phyloP scores from a whole-genome alignment of 2,888 invertebrate species.

The Frankliniella fusca region DNA sequence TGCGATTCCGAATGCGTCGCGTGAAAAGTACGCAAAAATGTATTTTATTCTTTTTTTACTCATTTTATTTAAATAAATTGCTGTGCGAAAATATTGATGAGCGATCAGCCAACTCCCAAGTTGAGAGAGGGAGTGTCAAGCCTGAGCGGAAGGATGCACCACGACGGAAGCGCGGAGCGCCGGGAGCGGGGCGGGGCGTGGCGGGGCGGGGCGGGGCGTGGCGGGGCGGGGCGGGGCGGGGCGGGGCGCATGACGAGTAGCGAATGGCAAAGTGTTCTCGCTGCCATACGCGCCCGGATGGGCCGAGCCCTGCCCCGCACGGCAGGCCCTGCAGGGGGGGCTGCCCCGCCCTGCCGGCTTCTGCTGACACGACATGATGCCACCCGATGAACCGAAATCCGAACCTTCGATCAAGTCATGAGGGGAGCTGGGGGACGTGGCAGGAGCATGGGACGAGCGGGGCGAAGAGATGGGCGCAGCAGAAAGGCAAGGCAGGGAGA shows the following conservation, averaged over 20 bases:
- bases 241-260: not conserved
- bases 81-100: no score
- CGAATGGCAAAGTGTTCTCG: not conserved
- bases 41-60: no score
- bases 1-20: no score
- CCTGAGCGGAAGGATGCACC: not conserved
- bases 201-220: not conserved
- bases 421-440: no score
- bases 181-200: not conserved
- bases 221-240: no score
- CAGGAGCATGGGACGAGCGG: not conserved
- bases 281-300: no score
- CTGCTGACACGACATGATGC: not conserved
- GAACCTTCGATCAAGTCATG: not conserved
- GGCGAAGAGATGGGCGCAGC: not conserved
- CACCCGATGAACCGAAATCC: slow-evolving; percentile 15
- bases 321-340: no score
- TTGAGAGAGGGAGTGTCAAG: no score
- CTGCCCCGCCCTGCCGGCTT: not conserved
- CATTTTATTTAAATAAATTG: no score
- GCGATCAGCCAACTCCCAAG: no score
- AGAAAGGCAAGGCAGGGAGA: not conserved
- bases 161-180: not conserved
- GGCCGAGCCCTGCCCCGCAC: no score
- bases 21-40: no score